Evolutionary conservation across 1,140 invertebrate species (phyloP).

Genomic region (Cotesia typhae): DNA sequence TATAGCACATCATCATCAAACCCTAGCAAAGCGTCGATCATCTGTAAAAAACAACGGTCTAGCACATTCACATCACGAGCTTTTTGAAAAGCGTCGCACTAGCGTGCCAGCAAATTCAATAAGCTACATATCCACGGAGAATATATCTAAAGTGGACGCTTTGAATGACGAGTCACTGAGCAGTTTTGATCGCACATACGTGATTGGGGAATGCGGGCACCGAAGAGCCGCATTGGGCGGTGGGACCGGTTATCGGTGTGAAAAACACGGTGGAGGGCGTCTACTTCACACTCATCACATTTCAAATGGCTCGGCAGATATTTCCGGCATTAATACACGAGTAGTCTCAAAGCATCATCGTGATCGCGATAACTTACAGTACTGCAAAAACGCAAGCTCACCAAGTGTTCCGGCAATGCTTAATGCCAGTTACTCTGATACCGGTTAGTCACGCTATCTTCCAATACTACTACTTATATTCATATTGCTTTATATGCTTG

Average conservation of each 20-base stretch:
- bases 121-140: conserved; percentile 60
- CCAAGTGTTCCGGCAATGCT: conserved; percentile 58
- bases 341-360: conserved; percentile 48
- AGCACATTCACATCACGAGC: conserved; percentile 57
- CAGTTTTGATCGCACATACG: conserved; percentile 52
- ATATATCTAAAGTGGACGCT: conserved; percentile 46
- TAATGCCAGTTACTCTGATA: conserved; percentile 58
- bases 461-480: no score
- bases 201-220: conserved; percentile 59
- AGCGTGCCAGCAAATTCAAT: conserved; percentile 61
- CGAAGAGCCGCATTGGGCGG: conserved; percentile 41
- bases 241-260: conserved; percentile 55
- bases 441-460: conserved; percentile 44
- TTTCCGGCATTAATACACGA: conserved; percentile 4
- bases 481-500: no score
- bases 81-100: conserved; percentile 57
- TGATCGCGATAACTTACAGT: conserved; percentile 25
- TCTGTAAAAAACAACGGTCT: conserved; percentile 60
- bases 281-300: conserved; percentile 57
- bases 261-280: conserved; percentile 57
- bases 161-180: conserved; percentile 47
- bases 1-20: conserved; percentile 31
- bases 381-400: conserved; percentile 53
- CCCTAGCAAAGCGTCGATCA: conserved; percentile 56
- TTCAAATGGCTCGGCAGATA: conserved; percentile 42